These are phyloP conservation scores for Acanthaster planci DNA, from an alignment of 35 echinoderm and acorn worm genomes.

Conservation along the genomic window DNA sequence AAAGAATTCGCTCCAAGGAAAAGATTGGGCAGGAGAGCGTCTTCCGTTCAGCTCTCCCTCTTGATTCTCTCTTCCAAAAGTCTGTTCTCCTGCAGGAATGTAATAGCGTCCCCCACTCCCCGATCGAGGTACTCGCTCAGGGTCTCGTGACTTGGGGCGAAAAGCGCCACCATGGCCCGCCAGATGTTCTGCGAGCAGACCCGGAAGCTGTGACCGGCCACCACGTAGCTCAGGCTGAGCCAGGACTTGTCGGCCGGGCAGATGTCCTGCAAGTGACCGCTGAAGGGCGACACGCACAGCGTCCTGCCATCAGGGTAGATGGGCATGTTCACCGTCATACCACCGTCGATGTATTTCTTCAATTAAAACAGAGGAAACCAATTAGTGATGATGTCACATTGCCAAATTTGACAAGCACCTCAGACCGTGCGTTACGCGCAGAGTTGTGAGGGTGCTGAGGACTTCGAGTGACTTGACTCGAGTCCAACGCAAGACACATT, in stretches of 20 bases:
- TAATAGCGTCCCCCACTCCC: constrained; percentile 35
- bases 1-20: too few species aligned
- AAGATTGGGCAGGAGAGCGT: too few species aligned
- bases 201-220: constrained; percentile 50
- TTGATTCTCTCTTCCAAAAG: not conserved
- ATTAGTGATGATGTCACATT: not conserved
- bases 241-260: constrained; percentile 45
- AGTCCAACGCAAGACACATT: too few species aligned
- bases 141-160: constrained; percentile 31
- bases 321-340: constrained; percentile 41
- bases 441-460: not conserved
- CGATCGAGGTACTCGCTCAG: constrained; percentile 34
- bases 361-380: constrained; percentile 20
- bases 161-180: constrained; percentile 43
- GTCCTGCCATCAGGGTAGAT: constrained; percentile 31
- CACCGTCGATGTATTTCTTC: constrained; percentile 70
- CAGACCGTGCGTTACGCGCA: not conserved
- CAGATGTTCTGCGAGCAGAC: constrained; percentile 43
- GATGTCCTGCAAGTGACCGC: constrained; percentile 47
- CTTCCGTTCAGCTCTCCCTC: too few species aligned
- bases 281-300: constrained; percentile 56
- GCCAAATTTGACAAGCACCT: not conserved
- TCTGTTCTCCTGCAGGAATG: constrained; percentile 37
- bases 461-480: too few species aligned
- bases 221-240: constrained; percentile 21